phyloP scores from a whole-genome alignment of 2,113 vertebrate species.

The Gambusia holbrooki region DNA sequence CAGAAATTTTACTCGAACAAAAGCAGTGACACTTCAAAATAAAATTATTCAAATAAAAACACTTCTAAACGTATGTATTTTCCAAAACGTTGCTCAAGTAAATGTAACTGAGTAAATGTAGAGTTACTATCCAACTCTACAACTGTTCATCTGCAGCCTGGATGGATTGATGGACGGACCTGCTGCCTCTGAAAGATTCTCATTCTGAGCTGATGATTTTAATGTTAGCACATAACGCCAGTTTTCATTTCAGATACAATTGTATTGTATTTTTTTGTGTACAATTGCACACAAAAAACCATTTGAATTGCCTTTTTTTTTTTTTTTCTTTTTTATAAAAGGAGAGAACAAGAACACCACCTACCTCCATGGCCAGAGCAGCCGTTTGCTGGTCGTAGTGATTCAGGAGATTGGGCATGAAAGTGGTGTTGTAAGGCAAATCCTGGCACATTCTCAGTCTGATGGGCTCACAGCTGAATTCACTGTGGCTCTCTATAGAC shows the following conservation, averaged over 20 bases:
- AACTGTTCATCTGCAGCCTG: no score
- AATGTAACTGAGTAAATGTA: no score
- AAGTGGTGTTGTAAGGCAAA: conserved; percentile 96
- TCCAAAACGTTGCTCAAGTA: no score
- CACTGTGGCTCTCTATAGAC: conserved; percentile 85
- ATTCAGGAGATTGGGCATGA: conserved; percentile 98
- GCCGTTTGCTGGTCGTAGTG: conserved; percentile 99
- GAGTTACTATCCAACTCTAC: no score
- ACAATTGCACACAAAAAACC: no score
- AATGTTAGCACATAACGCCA: not conserved
- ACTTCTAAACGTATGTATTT: no score
- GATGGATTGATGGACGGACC: conserved; percentile 1
- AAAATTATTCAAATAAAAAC: no score
- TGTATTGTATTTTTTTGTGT: no score
- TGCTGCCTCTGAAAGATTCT: not conserved
- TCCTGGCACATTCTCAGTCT: conserved; percentile 97
- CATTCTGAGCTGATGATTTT: not conserved
- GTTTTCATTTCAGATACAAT: conserved; percentile 10
- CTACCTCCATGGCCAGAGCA: conserved; percentile 97
- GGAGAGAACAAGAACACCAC: not conserved
- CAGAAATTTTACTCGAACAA: no score
- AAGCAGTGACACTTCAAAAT: no score
- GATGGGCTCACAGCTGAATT: conserved; percentile 96
- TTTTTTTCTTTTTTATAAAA: no score
- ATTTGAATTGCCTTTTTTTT: no score